Conservation (phyloP, 92 coral and sea anemone genomes). For the Actinernus sp. region DNA sequence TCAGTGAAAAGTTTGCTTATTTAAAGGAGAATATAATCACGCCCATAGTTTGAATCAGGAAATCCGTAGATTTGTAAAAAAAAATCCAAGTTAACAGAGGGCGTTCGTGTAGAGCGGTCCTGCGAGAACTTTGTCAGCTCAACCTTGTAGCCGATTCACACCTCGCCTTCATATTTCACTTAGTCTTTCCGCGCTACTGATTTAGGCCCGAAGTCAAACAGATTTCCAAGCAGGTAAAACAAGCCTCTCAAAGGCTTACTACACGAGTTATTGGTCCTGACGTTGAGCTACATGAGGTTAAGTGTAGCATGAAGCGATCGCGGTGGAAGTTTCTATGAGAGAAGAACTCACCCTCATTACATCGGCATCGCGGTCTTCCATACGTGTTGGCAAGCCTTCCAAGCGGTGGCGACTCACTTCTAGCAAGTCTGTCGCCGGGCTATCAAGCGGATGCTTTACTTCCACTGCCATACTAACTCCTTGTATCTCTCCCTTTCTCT, state of each 20-base stretch:
- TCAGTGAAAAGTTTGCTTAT: too few species aligned
- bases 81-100: too few species aligned
- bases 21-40: too few species aligned
- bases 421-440: conserved; percentile 85
- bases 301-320: too few species aligned
- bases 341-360: conserved; percentile 82
- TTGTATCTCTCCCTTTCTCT: conserved; percentile 24
- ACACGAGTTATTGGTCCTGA: background rate
- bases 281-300: background rate
- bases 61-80: too few species aligned
- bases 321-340: background rate
- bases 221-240: background rate
- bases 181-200: conserved; percentile 26
- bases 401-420: conserved; percentile 92
- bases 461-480: conserved; percentile 79
- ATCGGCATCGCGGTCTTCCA: conserved; percentile 94
- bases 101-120: too few species aligned
- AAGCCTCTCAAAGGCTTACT: conserved; percentile 1
- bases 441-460: conserved; percentile 92
- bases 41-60: too few species aligned
- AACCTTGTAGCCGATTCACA: conserved; percentile 39
- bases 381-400: conserved; percentile 89
- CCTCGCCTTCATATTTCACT: conserved; percentile 25
- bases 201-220: background rate
- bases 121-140: too few species aligned